Base-by-base conservation (phyloP, 1,140 invertebrate genomes). In the Acromyrmex echinatior region DNA sequence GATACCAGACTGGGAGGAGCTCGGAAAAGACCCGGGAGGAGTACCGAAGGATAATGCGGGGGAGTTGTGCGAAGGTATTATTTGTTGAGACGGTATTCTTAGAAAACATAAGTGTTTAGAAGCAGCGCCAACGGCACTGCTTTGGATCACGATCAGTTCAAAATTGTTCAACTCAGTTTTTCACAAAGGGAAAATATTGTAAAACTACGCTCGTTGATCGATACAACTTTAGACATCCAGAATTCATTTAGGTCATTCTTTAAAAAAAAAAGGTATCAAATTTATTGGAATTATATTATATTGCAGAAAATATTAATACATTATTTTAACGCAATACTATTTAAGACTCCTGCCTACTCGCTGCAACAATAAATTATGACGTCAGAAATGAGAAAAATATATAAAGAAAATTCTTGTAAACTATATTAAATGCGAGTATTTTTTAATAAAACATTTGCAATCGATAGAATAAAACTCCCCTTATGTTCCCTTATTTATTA, bases 1-100 rank as follows among this genome's bases (percentile, higher is more conserved):
- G 81, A 86, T 74, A 84, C 39, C 25, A 63, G 86, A 76, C 28
- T 49, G 31, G 21, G 3, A 77, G 25, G 25, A 12, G 49, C 16
- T 28, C 60, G 63, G 70, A 49, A 45, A 68, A 68, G 4, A 39
- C 5, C 65, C 10, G 65, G 18, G 45, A 39, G 51, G 25, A 18
- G 25, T 21, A 39, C 1, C 14, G 18, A 25, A 9, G 65, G 56
- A 18, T 9, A 31, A 56, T 31, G 62, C 51, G 21, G 53, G 70
- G 51, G 65, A 66, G 31, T 79, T 16, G 25, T 39, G 28, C 74
- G 31, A 86, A 78, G 65, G 49, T 79, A 66, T 79, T 60, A 76
- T 53, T 63, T 28, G 31, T 65, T 9, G n/a, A 51, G 25, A 21
- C 31, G 12, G n/a, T 45, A 7, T 53, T 65, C 60, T 45, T 14